A percentile compares a stretch with the other conserved stretches of the same genome.
Evolutionary conservation across 2,113 vertebrate species (phyloP).

Genomic region (Okapia johnstoni): DNA sequence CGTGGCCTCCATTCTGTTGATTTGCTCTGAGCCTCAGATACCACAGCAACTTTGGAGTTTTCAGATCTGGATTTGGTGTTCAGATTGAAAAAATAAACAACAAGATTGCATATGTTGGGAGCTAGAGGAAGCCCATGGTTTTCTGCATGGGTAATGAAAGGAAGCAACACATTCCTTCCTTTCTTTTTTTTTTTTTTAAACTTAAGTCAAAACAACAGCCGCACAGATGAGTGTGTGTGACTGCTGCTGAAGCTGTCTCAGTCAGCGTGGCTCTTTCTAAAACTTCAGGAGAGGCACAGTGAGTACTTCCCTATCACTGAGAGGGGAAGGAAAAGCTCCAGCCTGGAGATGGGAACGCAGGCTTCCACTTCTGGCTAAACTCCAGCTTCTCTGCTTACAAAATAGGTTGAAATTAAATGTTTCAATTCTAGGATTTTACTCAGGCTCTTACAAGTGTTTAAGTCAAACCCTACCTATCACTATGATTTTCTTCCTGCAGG

Average conservation of each 20-base stretch:
- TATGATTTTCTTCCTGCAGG: neutral
- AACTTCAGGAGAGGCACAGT: neutral
- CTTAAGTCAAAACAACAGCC: neutral
- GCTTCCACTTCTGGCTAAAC: neutral
- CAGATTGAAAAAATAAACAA: conserved; percentile 11
- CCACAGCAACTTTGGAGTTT: neutral
- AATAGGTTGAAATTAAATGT: neutral
- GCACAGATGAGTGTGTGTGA: neutral
- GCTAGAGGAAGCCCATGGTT: neutral
- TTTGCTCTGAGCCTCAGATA: neutral
- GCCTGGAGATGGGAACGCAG: neutral
- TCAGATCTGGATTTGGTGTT: neutral
- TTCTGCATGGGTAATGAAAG: neutral
- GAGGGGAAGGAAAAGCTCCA: neutral
- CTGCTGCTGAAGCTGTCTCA: neutral
- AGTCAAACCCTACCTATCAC: neutral
- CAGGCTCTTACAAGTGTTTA: neutral
- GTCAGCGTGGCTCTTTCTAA: neutral
- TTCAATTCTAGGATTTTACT: neutral
- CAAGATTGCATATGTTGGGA: neutral
- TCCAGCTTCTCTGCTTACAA: neutral
- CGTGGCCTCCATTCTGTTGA: neutral
- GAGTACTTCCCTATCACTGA: neutral
- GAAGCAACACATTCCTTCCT: neutral
- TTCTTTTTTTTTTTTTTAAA: neutral